A percentile compares a stretch with the other conserved stretches of the same genome.
These are phyloP conservation scores for Machimus rusticus DNA, from an alignment of 2,888 invertebrate species.

Conservation along the genomic window DNA sequence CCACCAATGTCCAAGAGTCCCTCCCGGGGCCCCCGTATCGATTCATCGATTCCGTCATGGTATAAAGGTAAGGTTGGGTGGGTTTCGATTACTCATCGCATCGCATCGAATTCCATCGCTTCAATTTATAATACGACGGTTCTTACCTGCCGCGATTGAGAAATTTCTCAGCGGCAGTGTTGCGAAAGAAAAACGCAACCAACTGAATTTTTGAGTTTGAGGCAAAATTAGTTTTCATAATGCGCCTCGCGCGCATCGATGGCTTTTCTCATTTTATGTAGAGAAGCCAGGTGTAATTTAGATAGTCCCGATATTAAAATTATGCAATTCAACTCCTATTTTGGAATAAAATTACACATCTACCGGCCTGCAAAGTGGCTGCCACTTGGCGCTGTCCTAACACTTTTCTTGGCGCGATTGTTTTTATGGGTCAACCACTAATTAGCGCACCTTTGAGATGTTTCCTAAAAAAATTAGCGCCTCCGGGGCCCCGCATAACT, in stretches of 20 bases:
- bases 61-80: background rate
- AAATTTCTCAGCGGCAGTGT: background rate
- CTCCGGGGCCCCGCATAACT: background rate
- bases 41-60: background rate
- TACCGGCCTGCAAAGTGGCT: background rate
- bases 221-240: background rate
- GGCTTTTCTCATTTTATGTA: background rate
- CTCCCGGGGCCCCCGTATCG: background rate
- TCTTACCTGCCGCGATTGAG: background rate
- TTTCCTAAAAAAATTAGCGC: background rate
- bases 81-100: background rate
- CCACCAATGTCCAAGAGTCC: background rate
- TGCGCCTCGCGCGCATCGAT: background rate
- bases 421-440: background rate
- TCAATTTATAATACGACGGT: background rate
- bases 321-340: background rate
- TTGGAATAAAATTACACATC: background rate
- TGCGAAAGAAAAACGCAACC: background rate
- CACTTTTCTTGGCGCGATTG: background rate
- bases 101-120: background rate
- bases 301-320: background rate
- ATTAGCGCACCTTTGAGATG: background rate
- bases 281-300: background rate
- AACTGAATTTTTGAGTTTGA: background rate
- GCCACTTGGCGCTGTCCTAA: background rate